Evolutionary conservation across 2,113 vertebrate species (phyloP).

Genomic region (Fukomys damarensis): DNA sequence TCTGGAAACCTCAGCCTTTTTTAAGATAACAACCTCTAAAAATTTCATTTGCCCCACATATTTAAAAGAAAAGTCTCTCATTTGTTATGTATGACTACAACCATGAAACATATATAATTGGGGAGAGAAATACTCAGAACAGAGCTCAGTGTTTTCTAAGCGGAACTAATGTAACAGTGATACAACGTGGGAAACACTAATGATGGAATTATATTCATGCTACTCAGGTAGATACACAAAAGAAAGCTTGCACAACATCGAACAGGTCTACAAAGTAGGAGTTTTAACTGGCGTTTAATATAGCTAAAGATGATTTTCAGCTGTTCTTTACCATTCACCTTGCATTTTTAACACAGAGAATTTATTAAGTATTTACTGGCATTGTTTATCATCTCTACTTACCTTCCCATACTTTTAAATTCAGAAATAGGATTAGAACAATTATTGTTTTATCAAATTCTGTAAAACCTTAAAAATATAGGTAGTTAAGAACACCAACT

Average conservation of each 20-base stretch:
- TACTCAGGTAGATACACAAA: not conserved
- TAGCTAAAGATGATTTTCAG: not conserved
- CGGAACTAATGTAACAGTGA: not conserved
- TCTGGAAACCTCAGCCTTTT: not conserved
- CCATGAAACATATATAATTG: not conserved
- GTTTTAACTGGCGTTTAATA: not conserved
- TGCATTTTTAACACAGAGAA: slow-evolving; percentile 28
- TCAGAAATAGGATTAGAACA: not conserved
- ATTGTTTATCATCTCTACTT: not conserved
- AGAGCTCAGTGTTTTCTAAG: not conserved
- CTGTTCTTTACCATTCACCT: slow-evolving; percentile 49
- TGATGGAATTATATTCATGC: not conserved
- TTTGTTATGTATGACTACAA: not conserved
- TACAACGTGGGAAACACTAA: not conserved
- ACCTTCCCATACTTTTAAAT: not conserved
- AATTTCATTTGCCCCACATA: not conserved
- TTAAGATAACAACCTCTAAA: slow-evolving; percentile 30
- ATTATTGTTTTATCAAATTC: not conserved
- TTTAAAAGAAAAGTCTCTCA: not conserved
- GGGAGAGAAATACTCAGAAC: not conserved
- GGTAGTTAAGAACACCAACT: not conserved
- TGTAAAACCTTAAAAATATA: slow-evolving; percentile 32
- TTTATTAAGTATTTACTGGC: not conserved
- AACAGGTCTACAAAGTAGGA: not conserved
- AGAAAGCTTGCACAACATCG: not conserved